phyloP scores from a whole-genome alignment of 2,113 vertebrate species.

The Carollia perspicillata region DNA sequence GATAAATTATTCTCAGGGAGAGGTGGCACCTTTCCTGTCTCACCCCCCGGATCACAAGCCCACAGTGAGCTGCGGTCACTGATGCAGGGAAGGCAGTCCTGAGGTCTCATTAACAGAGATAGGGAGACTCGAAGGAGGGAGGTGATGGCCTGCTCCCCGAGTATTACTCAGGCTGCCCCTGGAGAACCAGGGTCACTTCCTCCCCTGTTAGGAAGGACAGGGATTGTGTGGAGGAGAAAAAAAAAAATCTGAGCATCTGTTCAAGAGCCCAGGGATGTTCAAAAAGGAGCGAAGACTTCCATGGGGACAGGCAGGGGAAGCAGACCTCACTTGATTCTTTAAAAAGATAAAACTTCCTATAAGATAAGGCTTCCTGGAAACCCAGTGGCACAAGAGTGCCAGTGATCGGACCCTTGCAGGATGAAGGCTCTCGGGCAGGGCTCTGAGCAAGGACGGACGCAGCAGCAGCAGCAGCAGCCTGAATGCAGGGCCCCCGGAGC shows the following conservation, averaged over 20 bases:
- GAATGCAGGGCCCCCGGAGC: neutral
- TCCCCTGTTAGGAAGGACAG: neutral
- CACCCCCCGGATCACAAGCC: neutral
- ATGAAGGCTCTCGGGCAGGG: rapidly evolving
- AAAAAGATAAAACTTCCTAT: neutral
- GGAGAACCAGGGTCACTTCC: neutral
- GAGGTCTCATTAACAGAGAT: neutral
- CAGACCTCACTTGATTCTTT: neutral
- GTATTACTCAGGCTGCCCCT: neutral
- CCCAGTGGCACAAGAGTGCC: rapidly evolving
- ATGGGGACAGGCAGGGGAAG: no score
- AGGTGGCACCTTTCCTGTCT: neutral
- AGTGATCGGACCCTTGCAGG: rapidly evolving
- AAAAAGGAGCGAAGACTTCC: neutral
- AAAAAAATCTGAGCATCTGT: neutral
- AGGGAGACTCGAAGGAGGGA: neutral
- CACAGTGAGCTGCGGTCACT: neutral
- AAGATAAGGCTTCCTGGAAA: neutral
- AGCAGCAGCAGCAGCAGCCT: rapidly evolving
- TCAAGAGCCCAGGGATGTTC: neutral
- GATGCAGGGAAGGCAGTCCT: neutral
- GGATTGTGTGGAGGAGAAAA: no score
- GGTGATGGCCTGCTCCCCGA: neutral
- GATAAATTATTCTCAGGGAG: neutral
- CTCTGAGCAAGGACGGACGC: rapidly evolving